Base-by-base conservation (phyloP, 2,113 vertebrate genomes). In the Festucalex cinctus region DNA sequence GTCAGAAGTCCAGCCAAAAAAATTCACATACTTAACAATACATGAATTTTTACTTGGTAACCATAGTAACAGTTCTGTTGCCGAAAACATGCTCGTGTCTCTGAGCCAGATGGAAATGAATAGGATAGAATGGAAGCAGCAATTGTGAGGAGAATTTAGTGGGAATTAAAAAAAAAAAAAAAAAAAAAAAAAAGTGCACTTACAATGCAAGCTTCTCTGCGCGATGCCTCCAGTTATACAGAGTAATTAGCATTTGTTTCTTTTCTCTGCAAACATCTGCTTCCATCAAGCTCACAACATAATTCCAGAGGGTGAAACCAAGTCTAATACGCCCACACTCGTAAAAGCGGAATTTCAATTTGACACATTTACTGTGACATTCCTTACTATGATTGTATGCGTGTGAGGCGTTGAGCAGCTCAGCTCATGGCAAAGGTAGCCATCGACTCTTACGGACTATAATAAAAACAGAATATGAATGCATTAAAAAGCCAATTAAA, bases 221-320 rank as follows among this genome's bases (percentile, higher is more conserved):
- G 69, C 3, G 13, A 80, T 75, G 83, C 88, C 81, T 73, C 56
- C 69, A 87, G 83, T 78, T 80, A 75, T 79, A 77, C 76, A 68
- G 58, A 75, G 72, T 86, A 89, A 91, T 90, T 89, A 89, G 82
- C 83, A 81, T 88, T 84, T 85, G 77, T 86, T 85, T 87, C 77
- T 78, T 84, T 88, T 78, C 74, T 83, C 71, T 82, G 60, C 80
- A 89, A 91, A 90, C 90, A 91, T 89, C 88, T 88, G 90, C 80
- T 74, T 78, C 73, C 68, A 87, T 85, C 80, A 77, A 75, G 70
- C 83, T 86, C 78, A 75, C 74, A 76, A 73, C 69, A 71, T 73
- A 70, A 77, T 80, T 76, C 85, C 83, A 66, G 63, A 86, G 83
- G 83, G 73, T 68, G 75, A 86, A 81, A 75, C 76, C 76, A 70